A percentile compares a stretch with the other conserved stretches of the same genome.
These are phyloP conservation scores for Lithophane ornitopus DNA, from an alignment of 2,888 invertebrate species.

Conservation along the genomic window DNA sequence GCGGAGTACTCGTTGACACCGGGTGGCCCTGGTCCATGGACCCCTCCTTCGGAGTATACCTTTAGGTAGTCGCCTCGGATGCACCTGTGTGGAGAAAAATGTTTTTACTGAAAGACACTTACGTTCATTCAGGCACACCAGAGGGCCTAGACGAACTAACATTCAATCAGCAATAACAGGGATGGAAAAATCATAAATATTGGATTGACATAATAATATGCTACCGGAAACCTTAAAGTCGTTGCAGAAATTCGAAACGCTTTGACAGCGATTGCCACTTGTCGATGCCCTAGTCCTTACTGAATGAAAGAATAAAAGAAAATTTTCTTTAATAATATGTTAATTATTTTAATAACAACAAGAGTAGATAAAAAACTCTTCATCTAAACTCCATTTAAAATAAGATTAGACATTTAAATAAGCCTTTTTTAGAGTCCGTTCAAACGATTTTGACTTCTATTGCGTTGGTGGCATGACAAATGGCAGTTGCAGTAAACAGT, in stretches of 20 bases:
- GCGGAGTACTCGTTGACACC: slow-evolving; percentile 94
- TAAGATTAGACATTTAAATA: too few species aligned
- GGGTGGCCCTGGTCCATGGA: slow-evolving; percentile 92
- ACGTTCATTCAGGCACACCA: background rate
- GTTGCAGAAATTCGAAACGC: background rate
- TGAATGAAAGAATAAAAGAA: background rate
- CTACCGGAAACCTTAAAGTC: background rate
- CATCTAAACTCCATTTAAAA: too few species aligned
- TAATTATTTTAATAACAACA: background rate
- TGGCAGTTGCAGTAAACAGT: too few species aligned
- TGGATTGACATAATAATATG: background rate
- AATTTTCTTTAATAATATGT: background rate
- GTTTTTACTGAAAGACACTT: background rate
- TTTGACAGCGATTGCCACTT: background rate
- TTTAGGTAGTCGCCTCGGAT: slow-evolving; percentile 94
- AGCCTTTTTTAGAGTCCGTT: too few species aligned
- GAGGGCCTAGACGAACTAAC: background rate
- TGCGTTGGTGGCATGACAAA: too few species aligned
- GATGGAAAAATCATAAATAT: background rate
- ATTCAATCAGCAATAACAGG: background rate
- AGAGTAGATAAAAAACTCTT: too few species aligned
- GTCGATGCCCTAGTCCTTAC: background rate
- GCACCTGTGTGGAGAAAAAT: slow-evolving; percentile 90
- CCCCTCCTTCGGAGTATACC: slow-evolving; percentile 94
- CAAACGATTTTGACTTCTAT: too few species aligned